Percentiles rank a stretch among this genome's conserved stretches.
phyloP scores from a whole-genome alignment of 2,113 vertebrate species.

The Connochaetes taurinus region DNA sequence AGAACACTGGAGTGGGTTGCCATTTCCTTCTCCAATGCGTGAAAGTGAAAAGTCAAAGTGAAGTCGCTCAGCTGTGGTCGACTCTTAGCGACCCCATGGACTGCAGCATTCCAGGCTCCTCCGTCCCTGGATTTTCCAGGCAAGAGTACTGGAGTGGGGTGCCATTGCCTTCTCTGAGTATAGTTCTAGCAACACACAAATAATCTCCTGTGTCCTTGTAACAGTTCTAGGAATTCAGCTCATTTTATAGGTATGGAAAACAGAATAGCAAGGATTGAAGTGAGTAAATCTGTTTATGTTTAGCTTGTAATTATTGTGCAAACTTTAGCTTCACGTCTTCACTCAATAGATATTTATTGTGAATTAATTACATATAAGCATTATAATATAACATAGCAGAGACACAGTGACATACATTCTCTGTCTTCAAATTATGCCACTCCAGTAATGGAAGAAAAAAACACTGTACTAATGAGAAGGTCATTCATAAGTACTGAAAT shows the following conservation, averaged over 20 bases:
- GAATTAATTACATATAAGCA: background rate
- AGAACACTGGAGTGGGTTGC: background rate
- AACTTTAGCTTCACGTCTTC: background rate
- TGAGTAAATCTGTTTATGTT: background rate
- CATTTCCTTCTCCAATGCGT: background rate
- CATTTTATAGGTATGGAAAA: conserved; percentile 1
- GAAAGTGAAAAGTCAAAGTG: background rate
- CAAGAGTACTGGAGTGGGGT: background rate
- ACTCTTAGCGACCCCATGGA: background rate
- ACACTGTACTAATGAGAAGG: background rate
- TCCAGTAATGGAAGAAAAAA: background rate
- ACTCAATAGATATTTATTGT: background rate
- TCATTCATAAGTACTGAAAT: conserved; percentile 24
- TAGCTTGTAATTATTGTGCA: background rate
- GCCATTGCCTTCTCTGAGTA: background rate
- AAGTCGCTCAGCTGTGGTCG: fast-evolving
- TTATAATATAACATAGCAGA: background rate
- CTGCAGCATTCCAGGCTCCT: background rate
- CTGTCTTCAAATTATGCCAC: background rate
- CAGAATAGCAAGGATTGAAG: background rate
- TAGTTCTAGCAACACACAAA: background rate
- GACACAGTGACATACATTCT: background rate
- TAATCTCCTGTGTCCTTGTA: background rate
- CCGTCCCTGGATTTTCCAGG: background rate
- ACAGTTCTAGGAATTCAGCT: background rate